These are phyloP conservation scores for Trematomus bernacchii DNA, from an alignment of 2,797 vertebrate species.

Conservation along the genomic window DNA sequence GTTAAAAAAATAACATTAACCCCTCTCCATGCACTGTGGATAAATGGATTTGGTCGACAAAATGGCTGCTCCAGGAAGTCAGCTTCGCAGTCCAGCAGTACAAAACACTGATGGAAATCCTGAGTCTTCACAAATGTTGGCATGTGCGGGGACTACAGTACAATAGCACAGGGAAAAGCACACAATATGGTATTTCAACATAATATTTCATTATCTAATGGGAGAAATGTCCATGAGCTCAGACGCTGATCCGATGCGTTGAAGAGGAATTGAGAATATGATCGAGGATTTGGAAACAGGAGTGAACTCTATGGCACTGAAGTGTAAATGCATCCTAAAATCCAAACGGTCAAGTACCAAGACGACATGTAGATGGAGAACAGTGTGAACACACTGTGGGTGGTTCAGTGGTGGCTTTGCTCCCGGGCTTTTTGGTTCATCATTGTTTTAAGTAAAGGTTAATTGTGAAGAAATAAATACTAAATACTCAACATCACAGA, in stretches of 20 bases:
- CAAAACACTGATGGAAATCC: slow-evolving; percentile 71
- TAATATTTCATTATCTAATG: slow-evolving; percentile 29
- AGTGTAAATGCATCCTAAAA: slow-evolving; percentile 48
- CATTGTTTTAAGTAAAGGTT: slow-evolving; percentile 71
- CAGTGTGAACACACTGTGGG: slow-evolving; percentile 45
- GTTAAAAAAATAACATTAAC: slow-evolving; percentile 54
- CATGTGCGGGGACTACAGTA: slow-evolving; percentile 53
- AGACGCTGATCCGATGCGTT: slow-evolving; percentile 5
- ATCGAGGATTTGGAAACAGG: slow-evolving; percentile 3
- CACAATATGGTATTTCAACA: slow-evolving; percentile 29
- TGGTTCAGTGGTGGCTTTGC: slow-evolving; percentile 68
- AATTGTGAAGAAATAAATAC: slow-evolving; percentile 82
- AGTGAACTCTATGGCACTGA: slow-evolving; percentile 55
- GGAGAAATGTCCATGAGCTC: slow-evolving; percentile 33
- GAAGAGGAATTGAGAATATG: slow-evolving; percentile 5
- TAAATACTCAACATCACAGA: slow-evolving; percentile 75
- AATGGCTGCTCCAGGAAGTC: slow-evolving; percentile 49
- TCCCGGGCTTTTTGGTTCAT: slow-evolving; percentile 78
- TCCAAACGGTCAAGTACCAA: slow-evolving; percentile 28
- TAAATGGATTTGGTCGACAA: slow-evolving; percentile 55
- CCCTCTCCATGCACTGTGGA: slow-evolving; percentile 56
- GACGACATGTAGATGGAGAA: slow-evolving; percentile 27
- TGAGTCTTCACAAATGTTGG: slow-evolving; percentile 76
- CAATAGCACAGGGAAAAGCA: slow-evolving; percentile 46
- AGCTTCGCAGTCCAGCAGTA: slow-evolving; percentile 57